Evolutionary conservation across 2,888 invertebrate genomes (phyloP).

Genomic region (Alentia gelatinosa): DNA sequence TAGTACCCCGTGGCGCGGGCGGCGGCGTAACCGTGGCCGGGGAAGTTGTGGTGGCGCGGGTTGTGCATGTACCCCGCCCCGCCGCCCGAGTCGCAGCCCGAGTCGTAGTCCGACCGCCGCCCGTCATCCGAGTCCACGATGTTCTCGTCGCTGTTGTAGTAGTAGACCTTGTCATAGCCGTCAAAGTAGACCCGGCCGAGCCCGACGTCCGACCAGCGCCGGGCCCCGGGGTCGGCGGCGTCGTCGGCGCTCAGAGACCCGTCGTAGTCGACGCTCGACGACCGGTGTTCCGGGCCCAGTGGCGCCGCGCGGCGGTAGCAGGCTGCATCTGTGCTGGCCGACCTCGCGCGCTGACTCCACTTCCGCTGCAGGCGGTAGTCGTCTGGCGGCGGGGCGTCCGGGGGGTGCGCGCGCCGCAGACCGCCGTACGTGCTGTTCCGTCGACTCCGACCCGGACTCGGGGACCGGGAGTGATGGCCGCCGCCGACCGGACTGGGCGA

Average conservation of each 20-base stretch:
- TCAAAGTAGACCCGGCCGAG: slow-evolving; percentile 36
- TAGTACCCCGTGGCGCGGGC: background rate
- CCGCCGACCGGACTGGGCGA: background rate
- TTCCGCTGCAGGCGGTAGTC: background rate
- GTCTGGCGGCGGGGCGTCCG: background rate
- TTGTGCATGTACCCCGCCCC: background rate
- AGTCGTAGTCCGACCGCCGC: background rate
- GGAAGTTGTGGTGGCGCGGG: background rate
- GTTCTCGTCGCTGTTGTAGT: slow-evolving; percentile 46
- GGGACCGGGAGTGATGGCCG: background rate
- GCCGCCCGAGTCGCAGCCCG: background rate
- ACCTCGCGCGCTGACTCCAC: background rate
- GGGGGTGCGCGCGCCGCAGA: background rate
- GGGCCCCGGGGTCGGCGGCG: background rate
- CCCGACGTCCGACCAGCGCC: slow-evolving; percentile 19
- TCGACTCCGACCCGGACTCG: background rate
- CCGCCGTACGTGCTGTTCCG: slow-evolving; percentile 33
- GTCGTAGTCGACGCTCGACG: background rate
- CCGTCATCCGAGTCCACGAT: background rate
- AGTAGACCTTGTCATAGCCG: slow-evolving; percentile 33
- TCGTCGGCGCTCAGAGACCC: background rate
- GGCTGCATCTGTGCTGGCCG: slow-evolving; percentile 25
- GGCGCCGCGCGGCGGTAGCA: background rate
- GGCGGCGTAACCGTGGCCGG: background rate
- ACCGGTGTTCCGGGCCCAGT: background rate